Percentiles rank a stretch among this genome's conserved stretches.
phyloP scores from a whole-genome alignment of 2,797 vertebrate genomes.

The Sciaenops ocellatus region DNA sequence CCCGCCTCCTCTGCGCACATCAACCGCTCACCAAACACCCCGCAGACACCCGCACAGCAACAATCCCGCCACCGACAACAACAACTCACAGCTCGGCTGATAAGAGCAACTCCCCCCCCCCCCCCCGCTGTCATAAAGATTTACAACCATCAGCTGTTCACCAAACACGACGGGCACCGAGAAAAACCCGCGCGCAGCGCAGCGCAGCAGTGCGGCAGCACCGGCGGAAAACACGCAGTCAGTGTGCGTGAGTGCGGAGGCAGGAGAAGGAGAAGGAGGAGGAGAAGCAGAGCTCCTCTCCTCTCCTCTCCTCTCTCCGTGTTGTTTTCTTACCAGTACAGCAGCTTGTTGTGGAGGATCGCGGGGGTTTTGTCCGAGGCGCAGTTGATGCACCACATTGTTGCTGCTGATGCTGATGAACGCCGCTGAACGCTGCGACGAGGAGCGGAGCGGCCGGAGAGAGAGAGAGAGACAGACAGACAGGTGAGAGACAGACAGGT shows the following conservation, averaged over 20 bases:
- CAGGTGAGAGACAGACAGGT: neutral
- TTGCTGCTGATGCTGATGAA: conserved; percentile 59
- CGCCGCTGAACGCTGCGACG: conserved; percentile 32
- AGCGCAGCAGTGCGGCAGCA: conserved; percentile 51
- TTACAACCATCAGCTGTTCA: conserved; percentile 24
- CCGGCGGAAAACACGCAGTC: conserved; percentile 41
- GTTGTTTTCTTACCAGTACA: conserved; percentile 79
- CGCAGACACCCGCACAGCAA: neutral
- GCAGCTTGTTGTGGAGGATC: conserved; percentile 85
- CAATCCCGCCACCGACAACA: neutral
- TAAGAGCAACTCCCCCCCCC: too few relatives aligned
- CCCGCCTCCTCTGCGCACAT: neutral
- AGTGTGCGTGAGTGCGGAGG: neutral
- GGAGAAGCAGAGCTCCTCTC: neutral
- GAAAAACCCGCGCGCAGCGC: too few relatives aligned
- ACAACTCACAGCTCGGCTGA: too few relatives aligned
- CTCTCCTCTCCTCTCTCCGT: neutral
- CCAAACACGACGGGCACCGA: neutral
- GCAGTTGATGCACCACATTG: conserved; percentile 86
- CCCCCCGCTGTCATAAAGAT: neutral
- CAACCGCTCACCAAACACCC: neutral
- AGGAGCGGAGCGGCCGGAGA: conserved; percentile 32
- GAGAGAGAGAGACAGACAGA: conserved; percentile 2
- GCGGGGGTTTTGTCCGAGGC: conserved; percentile 84
- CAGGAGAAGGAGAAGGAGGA: neutral